A percentile compares a stretch with the other conserved stretches of the same genome.
These are phyloP conservation scores for Asobara japonica DNA, from an alignment of 1,140 invertebrate species.

Conservation along the genomic window DNA sequence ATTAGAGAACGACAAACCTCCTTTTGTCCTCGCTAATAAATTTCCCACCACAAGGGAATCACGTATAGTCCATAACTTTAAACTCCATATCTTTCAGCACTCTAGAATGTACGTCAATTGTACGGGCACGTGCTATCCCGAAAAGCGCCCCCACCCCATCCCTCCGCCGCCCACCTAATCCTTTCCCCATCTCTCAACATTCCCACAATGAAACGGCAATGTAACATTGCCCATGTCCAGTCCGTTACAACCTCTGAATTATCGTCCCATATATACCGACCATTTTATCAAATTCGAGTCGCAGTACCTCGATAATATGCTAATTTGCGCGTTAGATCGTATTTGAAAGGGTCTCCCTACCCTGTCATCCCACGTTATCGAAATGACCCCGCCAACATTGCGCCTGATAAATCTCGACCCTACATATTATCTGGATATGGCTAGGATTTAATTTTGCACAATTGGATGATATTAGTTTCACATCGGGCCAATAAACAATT, in stretches of 20 bases:
- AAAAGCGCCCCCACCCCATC: not conserved
- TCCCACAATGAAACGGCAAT: not conserved
- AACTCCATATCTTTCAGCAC: slow-evolving; percentile 10
- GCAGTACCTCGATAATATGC: slow-evolving; percentile 52
- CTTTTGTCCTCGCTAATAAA: too few relatives aligned
- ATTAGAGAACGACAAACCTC: too few relatives aligned
- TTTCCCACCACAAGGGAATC: not conserved
- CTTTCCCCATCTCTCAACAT: not conserved
- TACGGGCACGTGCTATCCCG: not conserved
- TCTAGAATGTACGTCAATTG: slow-evolving; percentile 8
- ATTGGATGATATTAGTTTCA: slow-evolving; percentile 4
- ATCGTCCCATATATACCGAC: slow-evolving; percentile 41
- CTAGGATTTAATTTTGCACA: not conserved
- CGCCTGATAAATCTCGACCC: slow-evolving; percentile 38
- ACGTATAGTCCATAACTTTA: not conserved
- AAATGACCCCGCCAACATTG: slow-evolving; percentile 42
- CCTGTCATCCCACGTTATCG: slow-evolving; percentile 46
- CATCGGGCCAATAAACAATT: not conserved
- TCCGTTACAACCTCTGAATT: slow-evolving; percentile 40
- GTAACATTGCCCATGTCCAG: not conserved
- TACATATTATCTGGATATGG: not conserved
- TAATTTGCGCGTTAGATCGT: slow-evolving; percentile 50
- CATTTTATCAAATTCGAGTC: slow-evolving; percentile 44
- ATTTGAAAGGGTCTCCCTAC: slow-evolving; percentile 35
- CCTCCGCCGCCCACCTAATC: too few relatives aligned